phyloP scores from a whole-genome alignment of 2,888 invertebrate species.

The Thumatha senex region DNA sequence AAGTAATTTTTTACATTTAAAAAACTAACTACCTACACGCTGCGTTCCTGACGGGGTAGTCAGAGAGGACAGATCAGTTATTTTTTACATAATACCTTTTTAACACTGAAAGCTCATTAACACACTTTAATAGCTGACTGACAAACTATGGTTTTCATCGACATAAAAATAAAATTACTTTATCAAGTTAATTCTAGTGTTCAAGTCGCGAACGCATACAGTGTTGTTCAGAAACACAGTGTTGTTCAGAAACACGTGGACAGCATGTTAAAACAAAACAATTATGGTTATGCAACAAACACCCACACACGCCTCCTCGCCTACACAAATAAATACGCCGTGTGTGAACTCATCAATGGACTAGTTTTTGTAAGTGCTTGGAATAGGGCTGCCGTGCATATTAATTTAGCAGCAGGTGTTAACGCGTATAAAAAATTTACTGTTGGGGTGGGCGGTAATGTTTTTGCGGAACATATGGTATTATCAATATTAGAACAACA shows the following conservation, averaged over 20 bases:
- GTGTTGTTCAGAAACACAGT: neutral
- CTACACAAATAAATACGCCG: conserved; percentile 6
- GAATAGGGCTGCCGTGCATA: neutral
- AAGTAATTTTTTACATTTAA: no score
- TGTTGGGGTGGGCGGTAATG: neutral
- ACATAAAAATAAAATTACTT: neutral
- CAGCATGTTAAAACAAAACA: conserved; percentile 6
- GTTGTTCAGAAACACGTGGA: conserved; percentile 9
- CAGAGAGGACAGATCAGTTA: no score
- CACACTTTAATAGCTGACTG: no score
- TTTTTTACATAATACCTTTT: no score
- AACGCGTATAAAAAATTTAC: no score
- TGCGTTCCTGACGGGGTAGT: no score
- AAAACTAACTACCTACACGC: no score
- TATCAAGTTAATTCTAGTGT: neutral
- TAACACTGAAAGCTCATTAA: no score
- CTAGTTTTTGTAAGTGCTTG: conserved; percentile 31
- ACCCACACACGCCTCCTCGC: conserved; percentile 23
- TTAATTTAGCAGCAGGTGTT: neutral
- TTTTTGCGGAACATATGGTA: no score
- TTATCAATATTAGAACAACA: no score
- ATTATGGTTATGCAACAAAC: conserved; percentile 16
- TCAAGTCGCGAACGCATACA: neutral
- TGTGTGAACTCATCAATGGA: conserved; percentile 32
- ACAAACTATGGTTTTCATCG: no score